phyloP scores from a whole-genome alignment of 1,140 invertebrate genomes.

The Musca domestica region DNA sequence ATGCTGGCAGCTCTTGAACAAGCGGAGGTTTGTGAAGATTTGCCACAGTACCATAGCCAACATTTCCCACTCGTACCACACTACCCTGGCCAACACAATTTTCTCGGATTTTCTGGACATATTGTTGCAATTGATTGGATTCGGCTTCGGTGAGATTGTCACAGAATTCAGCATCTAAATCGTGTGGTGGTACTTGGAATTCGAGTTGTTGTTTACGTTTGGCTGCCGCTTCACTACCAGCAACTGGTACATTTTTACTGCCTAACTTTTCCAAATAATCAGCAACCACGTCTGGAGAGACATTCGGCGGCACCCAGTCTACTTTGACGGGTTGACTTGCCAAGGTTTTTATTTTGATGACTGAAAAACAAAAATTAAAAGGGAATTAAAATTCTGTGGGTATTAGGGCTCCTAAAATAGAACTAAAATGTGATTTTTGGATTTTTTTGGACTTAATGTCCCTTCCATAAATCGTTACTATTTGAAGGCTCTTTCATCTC shows the following conservation, averaged over 20 bases:
- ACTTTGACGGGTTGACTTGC: conserved; percentile 62
- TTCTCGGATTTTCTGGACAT: conserved; percentile 63
- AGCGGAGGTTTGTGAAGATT: background rate
- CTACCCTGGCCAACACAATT: conserved; percentile 64
- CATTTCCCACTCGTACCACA: conserved; percentile 57
- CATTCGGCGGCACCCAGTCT: conserved; percentile 66
- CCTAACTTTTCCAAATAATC: conserved; percentile 78
- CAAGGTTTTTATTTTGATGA: conserved; percentile 60
- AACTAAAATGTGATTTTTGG: too few relatives aligned
- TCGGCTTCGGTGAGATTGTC: conserved; percentile 65
- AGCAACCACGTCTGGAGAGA: conserved; percentile 60
- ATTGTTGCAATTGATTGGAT: conserved; percentile 62
- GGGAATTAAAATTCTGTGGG: too few relatives aligned
- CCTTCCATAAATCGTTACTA: too few relatives aligned
- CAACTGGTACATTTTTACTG: conserved; percentile 67
- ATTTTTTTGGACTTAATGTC: too few relatives aligned
- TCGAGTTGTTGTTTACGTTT: conserved; percentile 72
- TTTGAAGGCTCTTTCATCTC: too few relatives aligned
- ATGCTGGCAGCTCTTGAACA: conserved; percentile 32
- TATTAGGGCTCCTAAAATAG: too few relatives aligned
- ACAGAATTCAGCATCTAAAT: conserved; percentile 64
- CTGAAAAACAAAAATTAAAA: too few relatives aligned
- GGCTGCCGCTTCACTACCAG: conserved; percentile 70
- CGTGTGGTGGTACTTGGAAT: conserved; percentile 78
- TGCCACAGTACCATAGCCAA: conserved; percentile 30